Base-by-base conservation (phyloP, 2,888 invertebrate species). In the Lasioglossum marginatum region DNA sequence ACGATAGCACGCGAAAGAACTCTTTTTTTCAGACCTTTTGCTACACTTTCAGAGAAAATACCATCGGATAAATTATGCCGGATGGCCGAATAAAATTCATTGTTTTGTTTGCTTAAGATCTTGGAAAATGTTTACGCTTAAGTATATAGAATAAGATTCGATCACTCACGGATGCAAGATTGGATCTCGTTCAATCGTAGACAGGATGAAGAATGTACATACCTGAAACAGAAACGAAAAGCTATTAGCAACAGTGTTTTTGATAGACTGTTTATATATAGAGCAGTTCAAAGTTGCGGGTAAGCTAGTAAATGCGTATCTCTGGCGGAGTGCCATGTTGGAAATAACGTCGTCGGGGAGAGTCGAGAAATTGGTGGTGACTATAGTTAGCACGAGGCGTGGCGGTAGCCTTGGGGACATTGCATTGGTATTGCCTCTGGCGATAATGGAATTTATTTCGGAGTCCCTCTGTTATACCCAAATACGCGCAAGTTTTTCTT, bases 301-400 rank as follows among this genome's bases (percentile, higher is more conserved):
- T 91, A 90, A 90, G 81, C 86, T 83, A 73, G 77, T 85, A 87
- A 89, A 87, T 84, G 85, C 90, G 87, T 87, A 87, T 88, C 85
- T 83, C 83, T 91, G 91, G 91, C 91, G 31, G 23, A 79, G 85
- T 85, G 91, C 90, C 92, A 90, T 81, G 88, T 79, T 83, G 83
- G 80, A 92, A 92, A 93, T 92, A 93, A 92, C 91, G 87, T n/a
- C 10, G 88, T 52, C n/a, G 88, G 89, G 31, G 89, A 88, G 88
- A 89, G 88, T 84, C 89, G 91, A 92, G 93, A 92, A 93, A 92
- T 92, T 93, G 90, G 88, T 90, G 90, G 88, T 84, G 78, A 92
- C 92, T 94, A 93, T 93, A 93, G 92, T 92, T 94, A 93, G 92
- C 81, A 14, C 77, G 77, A 84, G 83, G 85, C 88, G 88, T 87